phyloP scores from a whole-genome alignment of 64 coral and sea anemone species.

The Montipora efflorescens region DNA sequence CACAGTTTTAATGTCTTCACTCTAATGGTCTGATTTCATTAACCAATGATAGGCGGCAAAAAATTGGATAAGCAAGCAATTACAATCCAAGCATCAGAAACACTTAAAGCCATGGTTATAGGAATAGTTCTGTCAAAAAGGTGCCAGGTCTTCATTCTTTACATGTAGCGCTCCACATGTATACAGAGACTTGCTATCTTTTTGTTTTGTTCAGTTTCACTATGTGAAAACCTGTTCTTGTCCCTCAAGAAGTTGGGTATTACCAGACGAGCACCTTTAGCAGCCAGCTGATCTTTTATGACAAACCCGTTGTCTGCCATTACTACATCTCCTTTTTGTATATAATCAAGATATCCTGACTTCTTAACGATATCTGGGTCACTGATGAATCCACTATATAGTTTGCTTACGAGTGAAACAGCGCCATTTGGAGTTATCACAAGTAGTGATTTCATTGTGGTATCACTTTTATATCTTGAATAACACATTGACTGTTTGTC shows the following conservation, averaged over 20 bases:
- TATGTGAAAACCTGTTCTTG: background rate
- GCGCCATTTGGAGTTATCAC: slow-evolving; percentile 68
- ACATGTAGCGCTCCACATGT: too few species aligned
- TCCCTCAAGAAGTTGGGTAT: slow-evolving; percentile 25
- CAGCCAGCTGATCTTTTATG: slow-evolving; percentile 58
- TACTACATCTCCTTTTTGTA: slow-evolving; percentile 33
- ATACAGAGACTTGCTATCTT: too few species aligned
- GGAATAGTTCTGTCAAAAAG: slow-evolving; percentile 26
- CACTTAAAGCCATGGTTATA: background rate
- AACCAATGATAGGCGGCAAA: too few species aligned
- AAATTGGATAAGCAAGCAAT: too few species aligned
- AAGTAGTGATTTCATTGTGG: slow-evolving; percentile 55
- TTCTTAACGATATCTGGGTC: slow-evolving; percentile 52
- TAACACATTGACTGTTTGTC: too few species aligned
- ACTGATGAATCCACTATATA: slow-evolving; percentile 62
- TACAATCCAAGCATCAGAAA: too few species aligned
- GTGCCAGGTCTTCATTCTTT: slow-evolving; percentile 40
- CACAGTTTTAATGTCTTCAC: too few species aligned
- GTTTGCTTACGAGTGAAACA: slow-evolving; percentile 43
- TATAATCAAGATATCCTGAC: slow-evolving; percentile 39
- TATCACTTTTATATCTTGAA: too few species aligned
- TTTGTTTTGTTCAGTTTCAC: too few species aligned
- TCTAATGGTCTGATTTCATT: too few species aligned
- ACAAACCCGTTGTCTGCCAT: slow-evolving; percentile 63
- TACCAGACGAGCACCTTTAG: slow-evolving; percentile 23